Evolutionary conservation across 2,113 vertebrate genomes (phyloP).

Genomic region (Notechis scutatus): DNA sequence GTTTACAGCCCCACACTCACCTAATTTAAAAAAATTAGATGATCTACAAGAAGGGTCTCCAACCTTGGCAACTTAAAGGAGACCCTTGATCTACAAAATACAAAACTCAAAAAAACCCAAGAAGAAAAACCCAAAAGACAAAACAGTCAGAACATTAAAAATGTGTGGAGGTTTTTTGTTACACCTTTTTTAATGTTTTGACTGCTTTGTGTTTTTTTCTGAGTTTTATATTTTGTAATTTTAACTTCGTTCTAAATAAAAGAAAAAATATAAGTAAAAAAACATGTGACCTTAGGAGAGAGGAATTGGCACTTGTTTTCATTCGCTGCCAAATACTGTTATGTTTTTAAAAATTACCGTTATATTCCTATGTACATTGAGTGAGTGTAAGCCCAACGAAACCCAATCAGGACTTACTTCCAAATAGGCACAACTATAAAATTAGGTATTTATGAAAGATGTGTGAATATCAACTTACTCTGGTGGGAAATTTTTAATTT

Average conservation of each 20-base stretch:
- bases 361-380: background rate
- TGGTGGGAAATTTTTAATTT: background rate
- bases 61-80: no score
- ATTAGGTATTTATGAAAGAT: background rate
- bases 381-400: background rate
- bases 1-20: background rate
- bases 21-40: background rate
- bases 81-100: background rate
- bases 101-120: background rate
- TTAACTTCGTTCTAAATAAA: background rate
- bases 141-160: background rate
- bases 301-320: background rate
- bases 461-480: background rate
- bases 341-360: fast-evolving
- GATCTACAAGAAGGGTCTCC: background rate
- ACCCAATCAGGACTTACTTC: background rate
- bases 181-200: background rate
- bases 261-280: background rate
- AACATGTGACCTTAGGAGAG: fast-evolving
- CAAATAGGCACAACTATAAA: background rate
- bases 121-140: background rate
- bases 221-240: background rate
- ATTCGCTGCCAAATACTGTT: fast-evolving
- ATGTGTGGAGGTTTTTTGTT: background rate
- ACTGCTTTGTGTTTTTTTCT: background rate